phyloP scores from a whole-genome alignment of 2,888 invertebrate species.

The Ypsolopha scabrella region DNA sequence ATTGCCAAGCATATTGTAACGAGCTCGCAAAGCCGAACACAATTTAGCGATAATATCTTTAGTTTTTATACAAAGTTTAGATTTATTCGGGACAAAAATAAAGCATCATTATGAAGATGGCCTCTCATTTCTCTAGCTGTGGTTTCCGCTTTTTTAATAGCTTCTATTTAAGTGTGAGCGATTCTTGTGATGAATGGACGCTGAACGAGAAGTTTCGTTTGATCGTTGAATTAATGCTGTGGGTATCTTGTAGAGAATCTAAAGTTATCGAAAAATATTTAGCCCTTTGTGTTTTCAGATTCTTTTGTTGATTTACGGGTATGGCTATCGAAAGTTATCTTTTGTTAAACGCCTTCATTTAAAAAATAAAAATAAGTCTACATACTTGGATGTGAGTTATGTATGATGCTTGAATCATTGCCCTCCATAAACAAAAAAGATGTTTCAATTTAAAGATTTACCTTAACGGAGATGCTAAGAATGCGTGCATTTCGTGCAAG shows the following conservation, averaged over 20 bases:
- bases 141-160: constrained; percentile 47
- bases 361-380: neutral
- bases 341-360: neutral
- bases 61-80: neutral
- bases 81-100: neutral
- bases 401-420: neutral
- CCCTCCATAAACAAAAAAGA: neutral
- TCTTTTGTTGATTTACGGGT: neutral
- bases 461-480: constrained; percentile 29
- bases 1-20: neutral
- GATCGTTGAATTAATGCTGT: constrained; percentile 58
- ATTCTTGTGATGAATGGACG: constrained; percentile 49
- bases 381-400: neutral
- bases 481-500: constrained; percentile 52
- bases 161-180: constrained; percentile 35
- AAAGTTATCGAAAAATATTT: constrained; percentile 22
- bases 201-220: constrained; percentile 39
- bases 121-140: neutral
- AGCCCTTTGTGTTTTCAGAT: neutral
- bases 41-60: neutral
- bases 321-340: neutral
- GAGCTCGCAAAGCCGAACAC: neutral
- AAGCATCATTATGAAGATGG: neutral
- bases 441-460: constrained; percentile 12
- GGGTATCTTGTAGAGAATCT: constrained; percentile 32